Evolutionary conservation across 2,113 vertebrate species (phyloP).

Genomic region (mouse (Mus musculus)): DNA sequence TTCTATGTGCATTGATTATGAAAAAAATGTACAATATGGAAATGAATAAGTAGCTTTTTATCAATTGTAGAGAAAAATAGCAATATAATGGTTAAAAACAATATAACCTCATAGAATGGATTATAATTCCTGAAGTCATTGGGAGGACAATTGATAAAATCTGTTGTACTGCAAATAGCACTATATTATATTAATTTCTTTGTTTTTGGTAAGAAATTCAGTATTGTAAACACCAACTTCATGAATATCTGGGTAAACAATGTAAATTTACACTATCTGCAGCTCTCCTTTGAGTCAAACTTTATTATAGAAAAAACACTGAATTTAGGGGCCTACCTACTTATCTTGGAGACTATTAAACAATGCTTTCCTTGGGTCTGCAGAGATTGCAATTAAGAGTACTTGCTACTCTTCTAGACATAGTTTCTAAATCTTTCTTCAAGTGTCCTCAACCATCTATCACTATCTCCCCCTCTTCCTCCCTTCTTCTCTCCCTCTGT

Average conservation of each 20-base stretch:
- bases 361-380: too few relatives aligned
- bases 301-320: neutral
- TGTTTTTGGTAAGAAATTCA: neutral
- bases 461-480: neutral
- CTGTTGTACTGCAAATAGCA: neutral
- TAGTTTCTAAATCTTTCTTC: neutral
- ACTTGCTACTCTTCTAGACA: neutral
- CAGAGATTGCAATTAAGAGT: neutral
- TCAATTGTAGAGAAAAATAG: neutral
- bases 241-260: neutral
- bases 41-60: neutral
- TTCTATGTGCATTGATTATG: neutral
- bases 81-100: neutral
- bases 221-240: neutral
- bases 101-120: neutral
- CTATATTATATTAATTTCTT: neutral
- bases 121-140: neutral
- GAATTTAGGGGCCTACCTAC: neutral
- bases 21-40: neutral
- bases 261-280: neutral
- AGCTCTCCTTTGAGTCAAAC: neutral
- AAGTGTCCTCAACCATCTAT: neutral
- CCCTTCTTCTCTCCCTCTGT: neutral
- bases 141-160: neutral
- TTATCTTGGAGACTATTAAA: neutral